These are phyloP conservation scores for Puffinus mauretanicus DNA, from an alignment of 2,113 vertebrate genomes.

Conservation along the genomic window DNA sequence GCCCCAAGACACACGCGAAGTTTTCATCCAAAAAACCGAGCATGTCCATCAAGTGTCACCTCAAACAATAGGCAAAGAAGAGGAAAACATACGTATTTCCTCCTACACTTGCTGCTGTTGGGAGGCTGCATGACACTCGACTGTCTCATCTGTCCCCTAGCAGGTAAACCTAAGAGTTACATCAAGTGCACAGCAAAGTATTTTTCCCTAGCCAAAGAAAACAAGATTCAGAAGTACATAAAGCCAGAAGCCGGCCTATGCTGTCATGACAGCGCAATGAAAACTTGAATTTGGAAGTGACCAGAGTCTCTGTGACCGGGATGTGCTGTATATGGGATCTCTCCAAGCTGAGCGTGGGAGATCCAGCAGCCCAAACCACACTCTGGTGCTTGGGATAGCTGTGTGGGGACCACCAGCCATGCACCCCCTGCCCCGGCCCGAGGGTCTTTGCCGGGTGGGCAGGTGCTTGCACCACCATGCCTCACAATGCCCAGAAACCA, in stretches of 20 bases:
- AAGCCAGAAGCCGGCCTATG: neutral
- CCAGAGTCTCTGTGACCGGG: fast-evolving
- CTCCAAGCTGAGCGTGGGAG: neutral
- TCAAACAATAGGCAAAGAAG: neutral
- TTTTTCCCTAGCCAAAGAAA: neutral
- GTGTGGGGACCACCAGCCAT: fast-evolving
- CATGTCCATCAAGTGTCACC: fast-evolving
- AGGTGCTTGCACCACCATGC: neutral
- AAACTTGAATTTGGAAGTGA: neutral
- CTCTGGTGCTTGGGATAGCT: neutral
- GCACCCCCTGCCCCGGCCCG: neutral
- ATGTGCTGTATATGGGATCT: neutral
- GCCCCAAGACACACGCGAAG: neutral
- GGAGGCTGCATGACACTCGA: neutral
- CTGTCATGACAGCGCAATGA: neutral
- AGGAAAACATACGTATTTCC: neutral
- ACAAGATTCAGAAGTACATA: neutral
- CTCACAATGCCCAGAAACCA: neutral
- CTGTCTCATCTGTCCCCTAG: neutral
- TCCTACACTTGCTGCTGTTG: neutral
- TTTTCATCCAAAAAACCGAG: neutral
- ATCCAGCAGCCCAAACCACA: neutral
- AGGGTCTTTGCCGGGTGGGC: neutral
- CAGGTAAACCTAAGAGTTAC: neutral
- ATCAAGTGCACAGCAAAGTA: neutral